Percentiles rank a stretch among this genome's conserved stretches.
These are phyloP conservation scores for Syndactyla subalaris DNA, from an alignment of 2,797 vertebrate species.

Conservation along the genomic window DNA sequence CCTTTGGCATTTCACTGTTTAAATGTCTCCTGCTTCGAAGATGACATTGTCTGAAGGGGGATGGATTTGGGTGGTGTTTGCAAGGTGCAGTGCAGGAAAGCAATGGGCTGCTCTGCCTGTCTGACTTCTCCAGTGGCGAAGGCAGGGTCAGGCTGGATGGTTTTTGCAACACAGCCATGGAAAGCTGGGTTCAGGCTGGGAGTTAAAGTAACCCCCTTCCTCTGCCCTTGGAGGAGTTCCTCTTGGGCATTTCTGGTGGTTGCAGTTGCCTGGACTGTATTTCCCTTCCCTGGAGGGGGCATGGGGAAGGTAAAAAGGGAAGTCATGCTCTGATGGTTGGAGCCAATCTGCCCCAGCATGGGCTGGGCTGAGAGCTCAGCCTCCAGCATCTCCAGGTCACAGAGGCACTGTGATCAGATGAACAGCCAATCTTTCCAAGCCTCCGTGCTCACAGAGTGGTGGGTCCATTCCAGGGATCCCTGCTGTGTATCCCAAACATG, in stretches of 20 bases:
- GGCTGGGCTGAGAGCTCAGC: neutral
- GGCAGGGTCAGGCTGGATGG: neutral
- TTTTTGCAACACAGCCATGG: neutral
- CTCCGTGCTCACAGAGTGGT: neutral
- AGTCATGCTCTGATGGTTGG: neutral
- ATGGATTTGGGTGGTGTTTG: neutral
- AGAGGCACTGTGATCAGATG: neutral
- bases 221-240: neutral
- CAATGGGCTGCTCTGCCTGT: neutral
- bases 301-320: neutral
- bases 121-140: neutral
- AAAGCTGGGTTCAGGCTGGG: neutral
- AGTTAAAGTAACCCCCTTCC: neutral
- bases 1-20: slow-evolving; percentile 64
- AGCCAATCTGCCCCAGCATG: neutral
- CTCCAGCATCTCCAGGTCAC: neutral
- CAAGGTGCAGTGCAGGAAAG: neutral
- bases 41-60: slow-evolving; percentile 19
- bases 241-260: neutral
- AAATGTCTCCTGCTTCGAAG: slow-evolving; percentile 25
- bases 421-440: rapidly evolving
- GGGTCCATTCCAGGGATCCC: neutral
- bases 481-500: rapidly evolving
- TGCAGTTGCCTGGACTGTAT: neutral
- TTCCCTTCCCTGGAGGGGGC: neutral